Percentiles rank a stretch among this genome's conserved stretches.
Evolutionary conservation across 2,113 vertebrate species (phyloP).

Genomic region (Chaetodon auriga): DNA sequence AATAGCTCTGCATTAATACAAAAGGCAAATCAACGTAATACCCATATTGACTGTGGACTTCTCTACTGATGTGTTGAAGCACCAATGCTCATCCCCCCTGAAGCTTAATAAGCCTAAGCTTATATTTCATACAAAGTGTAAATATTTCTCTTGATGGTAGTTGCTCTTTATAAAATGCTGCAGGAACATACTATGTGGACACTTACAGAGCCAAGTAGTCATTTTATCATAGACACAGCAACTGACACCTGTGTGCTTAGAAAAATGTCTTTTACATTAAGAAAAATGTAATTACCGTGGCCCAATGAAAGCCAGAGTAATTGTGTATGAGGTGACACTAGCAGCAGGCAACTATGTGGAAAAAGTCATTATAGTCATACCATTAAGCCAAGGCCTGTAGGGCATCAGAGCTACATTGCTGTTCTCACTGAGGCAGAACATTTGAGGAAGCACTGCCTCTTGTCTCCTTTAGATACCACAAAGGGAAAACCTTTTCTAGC

Average conservation of each 20-base stretch:
- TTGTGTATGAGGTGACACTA: conserved; percentile 49
- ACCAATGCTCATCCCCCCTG: too few relatives aligned
- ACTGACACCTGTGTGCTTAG: conserved; percentile 25
- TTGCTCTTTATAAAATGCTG: too few relatives aligned
- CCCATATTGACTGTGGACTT: too few relatives aligned
- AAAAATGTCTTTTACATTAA: conserved; percentile 35
- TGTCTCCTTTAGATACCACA: conserved; percentile 17
- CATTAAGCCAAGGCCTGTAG: conserved; percentile 62
- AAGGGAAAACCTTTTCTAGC: background rate
- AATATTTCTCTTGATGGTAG: too few relatives aligned
- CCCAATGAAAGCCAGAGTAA: conserved; percentile 54
- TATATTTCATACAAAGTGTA: too few relatives aligned
- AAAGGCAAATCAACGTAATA: too few relatives aligned
- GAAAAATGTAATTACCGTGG: conserved; percentile 47
- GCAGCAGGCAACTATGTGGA: conserved; percentile 67
- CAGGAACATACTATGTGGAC: too few relatives aligned
- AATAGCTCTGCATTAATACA: too few relatives aligned
- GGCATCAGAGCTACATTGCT: conserved; percentile 37
- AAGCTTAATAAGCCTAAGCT: too few relatives aligned
- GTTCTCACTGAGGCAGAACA: conserved; percentile 52
- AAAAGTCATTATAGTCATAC: conserved; percentile 74
- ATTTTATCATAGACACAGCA: background rate
- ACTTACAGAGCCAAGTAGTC: too few relatives aligned
- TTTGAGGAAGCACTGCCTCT: conserved; percentile 28
- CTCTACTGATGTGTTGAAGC: too few relatives aligned